Evolutionary conservation across 2,113 vertebrate species (phyloP).

Genomic region (Nyctereutes procyonoides): DNA sequence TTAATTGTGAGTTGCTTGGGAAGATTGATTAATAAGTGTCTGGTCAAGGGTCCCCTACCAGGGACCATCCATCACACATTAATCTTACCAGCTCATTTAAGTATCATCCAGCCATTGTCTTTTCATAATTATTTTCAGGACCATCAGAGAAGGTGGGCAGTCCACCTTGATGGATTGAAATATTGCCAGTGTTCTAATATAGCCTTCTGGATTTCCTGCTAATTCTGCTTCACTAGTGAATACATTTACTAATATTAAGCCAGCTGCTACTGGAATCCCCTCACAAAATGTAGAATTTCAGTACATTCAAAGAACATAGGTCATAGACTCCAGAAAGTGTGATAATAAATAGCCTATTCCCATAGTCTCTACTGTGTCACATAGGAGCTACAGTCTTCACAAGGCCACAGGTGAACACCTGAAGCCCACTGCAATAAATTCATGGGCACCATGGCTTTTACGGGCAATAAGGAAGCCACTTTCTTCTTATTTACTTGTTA

Average conservation of each 20-base stretch:
- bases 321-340: background rate
- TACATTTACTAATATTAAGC: slow-evolving; percentile 91
- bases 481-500: background rate
- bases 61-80: slow-evolving; percentile 93
- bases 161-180: slow-evolving; percentile 94
- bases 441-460: background rate
- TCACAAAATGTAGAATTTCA: slow-evolving; percentile 89
- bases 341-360: background rate
- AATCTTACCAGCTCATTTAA: slow-evolving; percentile 88
- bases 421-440: background rate
- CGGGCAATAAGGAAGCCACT: background rate
- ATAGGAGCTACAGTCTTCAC: background rate
- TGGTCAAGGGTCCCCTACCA: slow-evolving; percentile 92
- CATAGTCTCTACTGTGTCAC: background rate
- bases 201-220: slow-evolving; percentile 93
- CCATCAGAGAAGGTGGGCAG: slow-evolving; percentile 87
- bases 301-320: slow-evolving; percentile 81
- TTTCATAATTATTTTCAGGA: slow-evolving; percentile 95
- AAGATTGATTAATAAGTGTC: slow-evolving; percentile 87
- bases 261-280: slow-evolving; percentile 89
- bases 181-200: slow-evolving; percentile 95
- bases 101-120: slow-evolving; percentile 92
- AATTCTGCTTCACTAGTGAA: slow-evolving; percentile 95
- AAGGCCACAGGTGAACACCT: background rate
- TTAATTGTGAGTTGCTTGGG: slow-evolving; percentile 91